Evolutionary conservation across 2,113 vertebrate genomes (phyloP), one percentile per base, ranked within the genome.

Genomic region (Platichthys flesus): DNA sequence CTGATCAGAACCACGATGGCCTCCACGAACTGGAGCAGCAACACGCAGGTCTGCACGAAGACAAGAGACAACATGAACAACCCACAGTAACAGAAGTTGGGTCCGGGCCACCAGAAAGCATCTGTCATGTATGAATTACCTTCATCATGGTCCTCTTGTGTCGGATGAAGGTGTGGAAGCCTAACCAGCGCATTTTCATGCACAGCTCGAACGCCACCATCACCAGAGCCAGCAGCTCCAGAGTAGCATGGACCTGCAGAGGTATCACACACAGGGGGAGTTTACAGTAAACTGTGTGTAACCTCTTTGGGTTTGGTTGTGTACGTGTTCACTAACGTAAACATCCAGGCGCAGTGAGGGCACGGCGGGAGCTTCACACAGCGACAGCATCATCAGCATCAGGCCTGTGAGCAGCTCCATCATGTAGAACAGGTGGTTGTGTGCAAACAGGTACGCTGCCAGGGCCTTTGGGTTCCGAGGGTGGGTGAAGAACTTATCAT

Each of bases 141-240:
- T 99, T 99, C 66, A 99, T 95, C 97, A 99, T 97, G 59, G 98
- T 99, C 90, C 98, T 97, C 86, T 95, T 99, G 93, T 99, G 98
- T 26, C 95, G 94, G 88, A 99, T 94, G 87, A 97, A 99, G 12
- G 96, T 97, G 74, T 95, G 93, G 83, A 97, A 97, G 85, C 98
- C 98, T 80, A 99, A 93, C 98, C 98, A 99, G 45, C 98, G 95
- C 74, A 99, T 88, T 88, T 99, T 99, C 97, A 99, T 98, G 0
- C 95, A 95, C 65, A 99, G 95, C 28, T 99, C 98, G 78, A 99
- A 99, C n/a, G 96, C 96, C 23, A 99, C 97, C 85, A 97, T 95
- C 2, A 94, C 93, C 74, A 99, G 88, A 0, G 96, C 96, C 0
- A 99, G 91, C 76, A 99, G 94, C 91, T 99, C 98, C 92, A 99